Percentiles rank a stretch among this genome's conserved stretches.
Conservation (phyloP, 2,797 vertebrate genomes). For the Phoebastria nigripes region DNA sequence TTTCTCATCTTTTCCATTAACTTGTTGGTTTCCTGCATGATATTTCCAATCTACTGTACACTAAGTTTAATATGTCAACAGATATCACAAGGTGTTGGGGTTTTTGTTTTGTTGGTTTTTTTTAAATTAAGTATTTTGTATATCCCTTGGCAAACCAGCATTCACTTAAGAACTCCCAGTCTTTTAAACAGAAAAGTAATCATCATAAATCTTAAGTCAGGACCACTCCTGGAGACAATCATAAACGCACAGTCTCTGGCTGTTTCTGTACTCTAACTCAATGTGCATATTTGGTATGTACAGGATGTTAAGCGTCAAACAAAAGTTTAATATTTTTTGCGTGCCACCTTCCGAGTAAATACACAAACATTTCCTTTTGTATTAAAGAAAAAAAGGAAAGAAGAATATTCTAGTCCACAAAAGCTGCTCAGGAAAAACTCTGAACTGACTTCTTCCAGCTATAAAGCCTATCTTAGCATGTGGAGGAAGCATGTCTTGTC, state of each 20-base stretch:
- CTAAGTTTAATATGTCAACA: neutral
- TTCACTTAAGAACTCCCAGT: neutral
- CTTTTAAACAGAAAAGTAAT: neutral
- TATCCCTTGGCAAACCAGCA: neutral
- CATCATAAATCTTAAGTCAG: neutral
- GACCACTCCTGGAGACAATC: neutral
- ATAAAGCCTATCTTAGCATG: neutral
- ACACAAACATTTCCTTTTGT: neutral
- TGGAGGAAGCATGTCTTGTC: neutral
- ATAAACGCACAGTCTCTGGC: neutral
- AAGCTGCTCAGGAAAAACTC: neutral
- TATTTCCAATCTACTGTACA: neutral
- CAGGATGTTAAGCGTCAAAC: neutral
- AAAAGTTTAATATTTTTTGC: neutral
- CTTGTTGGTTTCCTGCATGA: neutral
- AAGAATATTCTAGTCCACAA: neutral
- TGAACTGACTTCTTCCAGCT: neutral
- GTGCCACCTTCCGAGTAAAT: neutral
- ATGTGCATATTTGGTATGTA: neutral
- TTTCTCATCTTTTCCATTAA: neutral
- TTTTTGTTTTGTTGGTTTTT: neutral
- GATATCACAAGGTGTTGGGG: neutral
- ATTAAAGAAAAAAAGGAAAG: too few species aligned
- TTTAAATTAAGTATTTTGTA: neutral
- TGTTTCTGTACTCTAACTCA: neutral